A percentile compares a stretch with the other conserved stretches of the same genome.
Conservation (phyloP, 2,113 vertebrate genomes). For the Etheostoma spectabile region DNA sequence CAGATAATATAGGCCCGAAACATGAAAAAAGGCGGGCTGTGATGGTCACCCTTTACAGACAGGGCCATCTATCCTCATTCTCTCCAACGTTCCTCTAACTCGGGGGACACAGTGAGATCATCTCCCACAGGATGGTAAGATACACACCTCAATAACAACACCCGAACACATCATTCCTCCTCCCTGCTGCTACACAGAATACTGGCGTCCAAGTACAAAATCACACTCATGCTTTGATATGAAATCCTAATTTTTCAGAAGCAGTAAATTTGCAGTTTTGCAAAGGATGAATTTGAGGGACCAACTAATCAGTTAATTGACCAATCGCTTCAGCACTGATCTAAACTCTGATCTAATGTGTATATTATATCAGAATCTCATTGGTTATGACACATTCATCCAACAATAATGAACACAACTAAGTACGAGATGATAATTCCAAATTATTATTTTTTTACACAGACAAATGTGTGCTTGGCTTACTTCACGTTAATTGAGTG, state of each 20-base stretch:
- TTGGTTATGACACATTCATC: neutral
- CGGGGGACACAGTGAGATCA: conserved; percentile 70
- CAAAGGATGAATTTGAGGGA: too few species aligned
- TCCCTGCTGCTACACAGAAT: conserved; percentile 10
- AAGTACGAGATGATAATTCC: neutral
- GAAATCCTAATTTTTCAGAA: neutral
- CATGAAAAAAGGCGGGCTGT: conserved; percentile 47
- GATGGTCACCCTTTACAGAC: conserved; percentile 71
- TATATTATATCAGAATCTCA: neutral
- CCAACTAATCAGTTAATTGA: neutral
- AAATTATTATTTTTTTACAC: neutral
- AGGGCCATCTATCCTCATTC: conserved; percentile 68
- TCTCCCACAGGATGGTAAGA: conserved; percentile 68
- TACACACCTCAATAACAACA: conserved; percentile 66
- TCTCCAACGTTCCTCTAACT: conserved; percentile 43
- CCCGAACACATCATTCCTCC: conserved; percentile 52
- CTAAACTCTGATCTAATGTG: neutral
- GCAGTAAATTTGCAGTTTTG: too few species aligned
- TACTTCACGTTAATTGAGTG: neutral
- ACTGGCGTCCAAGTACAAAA: neutral
- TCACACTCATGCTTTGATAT: neutral
- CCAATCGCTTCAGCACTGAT: neutral
- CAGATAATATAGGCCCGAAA: conserved; percentile 38
- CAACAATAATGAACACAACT: neutral
- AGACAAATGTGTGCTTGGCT: neutral